A percentile compares a stretch with the other conserved stretches of the same genome.
These are phyloP conservation scores for Ascaphus truei DNA, from an alignment of 2,113 vertebrate genomes.

Conservation along the genomic window DNA sequence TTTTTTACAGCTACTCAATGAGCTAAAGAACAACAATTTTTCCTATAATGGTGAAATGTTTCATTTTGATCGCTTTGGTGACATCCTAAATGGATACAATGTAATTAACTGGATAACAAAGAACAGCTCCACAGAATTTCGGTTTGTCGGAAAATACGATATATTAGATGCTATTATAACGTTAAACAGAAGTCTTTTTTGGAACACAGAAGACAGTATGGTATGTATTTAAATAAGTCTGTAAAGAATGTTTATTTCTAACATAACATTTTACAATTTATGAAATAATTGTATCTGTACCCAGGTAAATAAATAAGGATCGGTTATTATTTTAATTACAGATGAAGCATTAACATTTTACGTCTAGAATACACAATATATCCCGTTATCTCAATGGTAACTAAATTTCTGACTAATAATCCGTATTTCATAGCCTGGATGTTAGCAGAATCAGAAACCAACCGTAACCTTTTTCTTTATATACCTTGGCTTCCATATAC, in stretches of 20 bases:
- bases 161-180: constrained; percentile 14
- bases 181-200: constrained; percentile 29
- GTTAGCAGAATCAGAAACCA: no score
- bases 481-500: no score
- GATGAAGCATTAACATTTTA: no score
- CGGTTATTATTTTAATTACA: no score
- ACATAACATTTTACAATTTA: constrained; percentile 32
- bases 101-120: constrained; percentile 43
- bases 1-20: constrained; percentile 53
- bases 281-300: no score
- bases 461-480: no score
- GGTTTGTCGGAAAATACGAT: constrained; percentile 43
- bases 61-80: constrained; percentile 49
- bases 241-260: constrained; percentile 36
- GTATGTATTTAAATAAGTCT: constrained; percentile 31
- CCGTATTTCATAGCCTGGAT: no score
- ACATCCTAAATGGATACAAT: constrained; percentile 54
- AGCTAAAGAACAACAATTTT: constrained; percentile 49
- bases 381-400: no score
- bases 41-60: constrained; percentile 23
- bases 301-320: no score
- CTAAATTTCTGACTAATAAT: no score
- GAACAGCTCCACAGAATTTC: constrained; percentile 9
- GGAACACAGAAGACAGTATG: constrained; percentile 39
- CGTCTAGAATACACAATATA: no score